These are phyloP conservation scores for Anastrepha obliqua DNA, from an alignment of 1,140 invertebrate genomes.

Conservation along the genomic window DNA sequence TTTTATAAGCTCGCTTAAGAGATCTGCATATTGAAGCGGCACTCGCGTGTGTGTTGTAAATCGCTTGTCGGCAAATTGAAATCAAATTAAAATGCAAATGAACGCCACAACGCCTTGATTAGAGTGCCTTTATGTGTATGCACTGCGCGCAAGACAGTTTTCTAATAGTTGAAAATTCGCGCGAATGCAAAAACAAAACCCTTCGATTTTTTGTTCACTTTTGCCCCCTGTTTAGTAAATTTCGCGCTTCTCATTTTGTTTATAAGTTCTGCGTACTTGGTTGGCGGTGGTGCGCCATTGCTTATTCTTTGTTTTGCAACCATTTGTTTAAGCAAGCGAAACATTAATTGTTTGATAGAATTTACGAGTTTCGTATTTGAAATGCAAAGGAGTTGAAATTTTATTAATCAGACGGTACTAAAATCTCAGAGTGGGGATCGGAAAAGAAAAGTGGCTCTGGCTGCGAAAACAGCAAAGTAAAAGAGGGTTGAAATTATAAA, in stretches of 20 bases:
- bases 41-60: background rate
- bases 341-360: too few relatives aligned
- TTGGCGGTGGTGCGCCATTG: background rate
- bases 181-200: background rate
- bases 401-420: too few relatives aligned
- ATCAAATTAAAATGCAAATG: slow-evolving; percentile 49
- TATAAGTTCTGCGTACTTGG: background rate
- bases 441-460: too few relatives aligned
- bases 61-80: slow-evolving; percentile 43
- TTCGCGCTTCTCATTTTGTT: background rate
- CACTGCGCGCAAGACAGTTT: background rate
- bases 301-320: slow-evolving; percentile 2
- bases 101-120: background rate
- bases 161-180: background rate
- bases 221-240: background rate
- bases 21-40: background rate
- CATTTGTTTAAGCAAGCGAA: background rate
- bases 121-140: background rate
- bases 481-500: too few relatives aligned
- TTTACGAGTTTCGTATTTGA: too few relatives aligned
- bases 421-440: too few relatives aligned
- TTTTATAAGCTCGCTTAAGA: background rate
- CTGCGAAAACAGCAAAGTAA: too few relatives aligned
- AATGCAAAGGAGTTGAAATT: too few relatives aligned
- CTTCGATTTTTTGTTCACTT: background rate